These are phyloP conservation scores for Pogonus chalceus DNA, from an alignment of 1,140 invertebrate species.

Conservation along the genomic window DNA sequence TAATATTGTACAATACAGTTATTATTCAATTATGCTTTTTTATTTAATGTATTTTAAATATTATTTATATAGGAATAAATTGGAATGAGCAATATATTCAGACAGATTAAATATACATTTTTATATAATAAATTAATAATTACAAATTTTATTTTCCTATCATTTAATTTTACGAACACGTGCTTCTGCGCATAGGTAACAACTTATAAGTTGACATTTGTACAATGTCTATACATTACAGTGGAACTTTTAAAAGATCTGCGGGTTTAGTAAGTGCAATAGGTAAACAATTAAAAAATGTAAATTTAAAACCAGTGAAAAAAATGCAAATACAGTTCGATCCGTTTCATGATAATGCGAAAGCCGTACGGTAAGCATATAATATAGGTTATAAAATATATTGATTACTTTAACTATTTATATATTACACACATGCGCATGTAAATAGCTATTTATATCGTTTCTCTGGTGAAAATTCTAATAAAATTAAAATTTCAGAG, in stretches of 20 bases:
- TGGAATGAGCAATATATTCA: too few relatives aligned
- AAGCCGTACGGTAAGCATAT: constrained; percentile 55
- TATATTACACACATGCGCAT: constrained; percentile 27
- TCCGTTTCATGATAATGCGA: constrained; percentile 63
- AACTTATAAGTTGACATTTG: too few relatives aligned
- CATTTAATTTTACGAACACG: too few relatives aligned
- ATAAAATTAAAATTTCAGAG: constrained; percentile 44
- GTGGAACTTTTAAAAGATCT: constrained; percentile 50
- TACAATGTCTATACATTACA: constrained; percentile 59
- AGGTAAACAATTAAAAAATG: constrained; percentile 50
- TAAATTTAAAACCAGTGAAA: constrained; percentile 72
- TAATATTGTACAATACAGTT: too few relatives aligned
- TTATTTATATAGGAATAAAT: too few relatives aligned
- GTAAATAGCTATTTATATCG: constrained; percentile 5
- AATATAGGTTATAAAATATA: constrained; percentile 19
- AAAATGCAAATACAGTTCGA: constrained; percentile 70
- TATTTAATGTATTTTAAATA: too few relatives aligned
- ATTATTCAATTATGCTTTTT: too few relatives aligned
- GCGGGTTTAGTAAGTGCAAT: constrained; percentile 55
- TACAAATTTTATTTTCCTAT: too few relatives aligned
- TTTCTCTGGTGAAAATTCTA: neutral
- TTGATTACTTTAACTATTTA: constrained; percentile 26
- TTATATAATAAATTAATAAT: too few relatives aligned
- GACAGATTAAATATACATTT: too few relatives aligned
- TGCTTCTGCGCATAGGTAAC: too few relatives aligned